phyloP scores from a whole-genome alignment of 2,888 invertebrate species.

The Slavum lentiscoides region DNA sequence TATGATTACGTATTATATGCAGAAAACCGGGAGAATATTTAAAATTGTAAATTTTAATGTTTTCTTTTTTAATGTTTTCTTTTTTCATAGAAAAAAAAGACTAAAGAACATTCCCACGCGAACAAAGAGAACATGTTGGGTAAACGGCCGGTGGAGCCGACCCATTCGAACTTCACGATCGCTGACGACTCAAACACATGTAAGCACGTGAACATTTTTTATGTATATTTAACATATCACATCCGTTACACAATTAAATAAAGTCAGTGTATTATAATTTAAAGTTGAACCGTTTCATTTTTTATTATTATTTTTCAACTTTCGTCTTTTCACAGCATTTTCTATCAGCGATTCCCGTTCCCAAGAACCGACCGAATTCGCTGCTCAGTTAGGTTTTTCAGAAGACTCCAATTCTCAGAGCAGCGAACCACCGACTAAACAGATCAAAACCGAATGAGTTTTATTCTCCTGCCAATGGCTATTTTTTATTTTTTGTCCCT shows the following conservation, averaged over 20 bases:
- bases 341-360: constrained; percentile 90
- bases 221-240: too few species aligned
- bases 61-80: neutral
- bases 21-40: too few species aligned
- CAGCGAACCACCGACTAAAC: constrained; percentile 77
- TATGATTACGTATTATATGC: too few species aligned
- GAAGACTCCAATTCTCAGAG: constrained; percentile 90
- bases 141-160: constrained; percentile 71
- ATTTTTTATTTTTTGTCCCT: neutral
- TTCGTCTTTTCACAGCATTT: constrained; percentile 61
- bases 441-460: constrained; percentile 71
- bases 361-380: constrained; percentile 81
- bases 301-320: too few species aligned
- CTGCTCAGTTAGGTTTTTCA: constrained; percentile 82
- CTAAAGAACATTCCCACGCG: constrained; percentile 62
- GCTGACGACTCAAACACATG: constrained; percentile 91
- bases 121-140: constrained; percentile 80
- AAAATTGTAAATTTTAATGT: too few species aligned
- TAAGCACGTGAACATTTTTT: constrained; percentile 61
- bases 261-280: too few species aligned
- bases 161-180: constrained; percentile 81
- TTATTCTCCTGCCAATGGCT: neutral
- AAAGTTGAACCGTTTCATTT: too few species aligned
- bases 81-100: constrained; percentile 67
- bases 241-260: too few species aligned